These are phyloP conservation scores for Epirrhoe alternata DNA, from an alignment of 2,888 invertebrate genomes.

Conservation along the genomic window DNA sequence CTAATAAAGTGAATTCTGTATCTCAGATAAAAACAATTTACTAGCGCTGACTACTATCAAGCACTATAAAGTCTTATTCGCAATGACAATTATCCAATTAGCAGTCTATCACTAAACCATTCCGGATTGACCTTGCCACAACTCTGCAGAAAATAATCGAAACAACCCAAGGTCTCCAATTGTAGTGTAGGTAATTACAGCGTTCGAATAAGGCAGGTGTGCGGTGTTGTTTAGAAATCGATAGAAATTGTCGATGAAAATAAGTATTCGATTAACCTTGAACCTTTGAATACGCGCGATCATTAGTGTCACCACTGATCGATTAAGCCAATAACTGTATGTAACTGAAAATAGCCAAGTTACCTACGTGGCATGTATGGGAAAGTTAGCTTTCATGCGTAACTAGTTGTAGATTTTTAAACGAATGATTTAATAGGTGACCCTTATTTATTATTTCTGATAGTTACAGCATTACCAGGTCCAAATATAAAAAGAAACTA, in stretches of 20 bases:
- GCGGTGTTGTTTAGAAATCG: constrained; percentile 32
- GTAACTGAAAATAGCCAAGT: constrained; percentile 34
- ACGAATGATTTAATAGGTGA: not conserved
- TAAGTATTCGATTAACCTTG: constrained; percentile 35
- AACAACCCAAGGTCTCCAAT: constrained; percentile 60
- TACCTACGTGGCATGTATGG: not conserved
- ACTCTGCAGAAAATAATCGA: constrained; percentile 50
- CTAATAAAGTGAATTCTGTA: not conserved
- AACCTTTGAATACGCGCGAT: constrained; percentile 33
- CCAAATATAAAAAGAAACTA: not conserved
- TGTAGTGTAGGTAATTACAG: constrained; percentile 55
- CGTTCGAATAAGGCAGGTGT: constrained; percentile 51
- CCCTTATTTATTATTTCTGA: not conserved
- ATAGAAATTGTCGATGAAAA: constrained; percentile 31
- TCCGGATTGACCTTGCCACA: constrained; percentile 56
- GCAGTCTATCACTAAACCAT: constrained; percentile 47
- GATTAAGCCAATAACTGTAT: constrained; percentile 35
- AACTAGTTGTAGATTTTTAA: not conserved
- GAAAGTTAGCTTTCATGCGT: not conserved
- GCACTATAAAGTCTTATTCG: constrained; percentile 1
- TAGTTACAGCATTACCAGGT: not conserved
- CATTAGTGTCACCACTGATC: constrained; percentile 34
- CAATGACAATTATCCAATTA: constrained; percentile 38
- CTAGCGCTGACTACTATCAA: not conserved
- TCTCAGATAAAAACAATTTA: not conserved